Base-by-base conservation (phyloP, 2,113 vertebrate species). In the Solenodon paradoxus region DNA sequence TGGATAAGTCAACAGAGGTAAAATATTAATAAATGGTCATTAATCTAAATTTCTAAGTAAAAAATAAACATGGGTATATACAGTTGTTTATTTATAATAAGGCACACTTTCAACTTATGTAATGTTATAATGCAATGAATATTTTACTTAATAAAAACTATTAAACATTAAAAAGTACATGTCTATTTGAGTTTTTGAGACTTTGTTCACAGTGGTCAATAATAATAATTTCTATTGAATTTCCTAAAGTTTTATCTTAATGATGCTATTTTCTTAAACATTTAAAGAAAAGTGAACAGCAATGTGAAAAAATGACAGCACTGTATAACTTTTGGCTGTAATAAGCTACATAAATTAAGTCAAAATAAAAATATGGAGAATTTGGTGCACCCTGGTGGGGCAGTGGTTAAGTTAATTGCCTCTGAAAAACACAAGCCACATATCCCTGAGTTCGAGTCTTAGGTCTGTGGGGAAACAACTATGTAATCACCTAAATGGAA, bases 321-420 rank as follows among this genome's bases (percentile, higher is more conserved):
- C 3, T 47, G 35, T 64, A 87, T 3, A 87, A 24, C 38, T 63
- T 51, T 83, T 68, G 3, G 11, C 30, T 92, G 1, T 68, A 51
- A 87, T 75, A 8, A 85, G 53, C n/a, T 69, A 55, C 49, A 42
- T 32, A 94, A 80, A 75, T 68, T 38, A 88, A 91, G 12, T 20
- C 38, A 88, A 88, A 91, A 16, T 53, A 80, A 75, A 87, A 71
- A n/a, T n/a, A n/a, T n/a, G n/a, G n/a, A n/a, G n/a, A n/a, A n/a
- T n/a, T n/a, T n/a, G n/a, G n/a, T n/a, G n/a, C n/a, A n/a, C n/a
- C n/a, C n/a, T n/a, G n/a, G n/a, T n/a, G n/a, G n/a, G n/a, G n/a
- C n/a, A n/a, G n/a, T n/a, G n/a, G n/a, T n/a, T n/a, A n/a, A n/a
- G n/a, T n/a, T n/a, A n/a, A n/a, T n/a, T n/a, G n/a, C n/a, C n/a